phyloP scores from a whole-genome alignment of 1,140 invertebrate species.

The Dinothrombium tinctorium region DNA sequence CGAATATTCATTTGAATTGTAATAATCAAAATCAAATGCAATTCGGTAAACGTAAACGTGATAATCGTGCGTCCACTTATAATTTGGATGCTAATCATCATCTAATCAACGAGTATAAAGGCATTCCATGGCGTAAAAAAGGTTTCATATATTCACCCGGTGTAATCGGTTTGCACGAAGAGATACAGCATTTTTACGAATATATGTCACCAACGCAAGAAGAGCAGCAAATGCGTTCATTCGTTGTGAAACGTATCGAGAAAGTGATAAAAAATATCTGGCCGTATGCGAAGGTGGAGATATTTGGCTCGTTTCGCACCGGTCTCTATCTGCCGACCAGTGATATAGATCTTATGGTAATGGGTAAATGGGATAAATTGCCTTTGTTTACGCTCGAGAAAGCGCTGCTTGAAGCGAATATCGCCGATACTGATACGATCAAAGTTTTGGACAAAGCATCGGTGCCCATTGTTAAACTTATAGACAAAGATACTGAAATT shows the following conservation, averaged over 20 bases:
- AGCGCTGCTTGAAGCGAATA: conserved; percentile 58
- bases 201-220: conserved; percentile 72
- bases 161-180: conserved; percentile 52
- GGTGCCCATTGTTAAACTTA: conserved; percentile 87
- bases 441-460: conserved; percentile 92
- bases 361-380: conserved; percentile 74
- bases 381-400: conserved; percentile 71
- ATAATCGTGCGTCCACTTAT: too few relatives aligned
- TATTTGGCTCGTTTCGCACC: conserved; percentile 70
- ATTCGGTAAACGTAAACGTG: too few relatives aligned
- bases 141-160: conserved; percentile 5
- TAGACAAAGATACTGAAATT: conserved; percentile 76
- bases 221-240: conserved; percentile 57
- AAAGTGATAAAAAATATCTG: conserved; percentile 59
- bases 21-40: too few relatives aligned
- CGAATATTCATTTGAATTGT: too few relatives aligned
- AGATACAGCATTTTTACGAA: conserved; percentile 82
- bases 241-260: conserved; percentile 65
- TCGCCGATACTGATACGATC: conserved; percentile 60
- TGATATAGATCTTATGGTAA: conserved; percentile 91
- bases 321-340: conserved; percentile 83
- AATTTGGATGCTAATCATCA: too few relatives aligned
- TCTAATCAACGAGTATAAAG: too few relatives aligned
- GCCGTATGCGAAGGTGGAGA: conserved; percentile 46
- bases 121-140: conserved; percentile 6